Percentiles rank a stretch among this genome's conserved stretches.
phyloP scores from a whole-genome alignment of 2,113 vertebrate genomes.

The Solenodon paradoxus region DNA sequence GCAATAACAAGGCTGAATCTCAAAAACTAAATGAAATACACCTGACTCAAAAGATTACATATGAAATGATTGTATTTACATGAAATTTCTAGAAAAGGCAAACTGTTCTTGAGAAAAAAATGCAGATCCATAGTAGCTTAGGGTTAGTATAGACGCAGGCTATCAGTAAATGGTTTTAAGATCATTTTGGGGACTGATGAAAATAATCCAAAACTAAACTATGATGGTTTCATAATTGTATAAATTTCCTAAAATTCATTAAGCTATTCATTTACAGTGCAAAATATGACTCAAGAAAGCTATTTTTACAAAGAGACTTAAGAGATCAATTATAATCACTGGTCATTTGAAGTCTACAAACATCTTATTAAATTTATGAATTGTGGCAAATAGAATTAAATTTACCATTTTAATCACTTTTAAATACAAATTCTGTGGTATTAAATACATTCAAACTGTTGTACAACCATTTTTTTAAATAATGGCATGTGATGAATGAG shows the following conservation, averaged over 20 bases:
- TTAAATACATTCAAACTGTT: too few relatives aligned
- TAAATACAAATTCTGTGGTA: too few relatives aligned
- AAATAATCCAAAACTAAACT: neutral
- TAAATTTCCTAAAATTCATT: neutral
- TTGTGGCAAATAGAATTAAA: too few relatives aligned
- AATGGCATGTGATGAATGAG: neutral
- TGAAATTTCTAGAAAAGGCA: neutral
- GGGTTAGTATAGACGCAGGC: neutral
- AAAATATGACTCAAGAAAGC: neutral
- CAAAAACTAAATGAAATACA: neutral
- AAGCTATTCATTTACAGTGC: neutral
- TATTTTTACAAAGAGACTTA: too few relatives aligned
- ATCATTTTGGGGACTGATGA: neutral
- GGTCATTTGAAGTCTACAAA: neutral
- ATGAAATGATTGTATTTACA: neutral
- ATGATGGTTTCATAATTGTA: neutral
- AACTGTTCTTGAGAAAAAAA: neutral
- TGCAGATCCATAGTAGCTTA: neutral
- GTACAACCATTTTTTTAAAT: too few relatives aligned
- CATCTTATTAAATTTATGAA: too few relatives aligned
- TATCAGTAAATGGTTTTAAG: neutral
- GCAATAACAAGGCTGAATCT: neutral
- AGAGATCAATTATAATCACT: neutral
- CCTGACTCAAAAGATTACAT: neutral
- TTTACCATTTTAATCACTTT: too few relatives aligned